Evolutionary conservation across 2,888 invertebrate genomes (phyloP).

Genomic region (Phorcus lineatus): DNA sequence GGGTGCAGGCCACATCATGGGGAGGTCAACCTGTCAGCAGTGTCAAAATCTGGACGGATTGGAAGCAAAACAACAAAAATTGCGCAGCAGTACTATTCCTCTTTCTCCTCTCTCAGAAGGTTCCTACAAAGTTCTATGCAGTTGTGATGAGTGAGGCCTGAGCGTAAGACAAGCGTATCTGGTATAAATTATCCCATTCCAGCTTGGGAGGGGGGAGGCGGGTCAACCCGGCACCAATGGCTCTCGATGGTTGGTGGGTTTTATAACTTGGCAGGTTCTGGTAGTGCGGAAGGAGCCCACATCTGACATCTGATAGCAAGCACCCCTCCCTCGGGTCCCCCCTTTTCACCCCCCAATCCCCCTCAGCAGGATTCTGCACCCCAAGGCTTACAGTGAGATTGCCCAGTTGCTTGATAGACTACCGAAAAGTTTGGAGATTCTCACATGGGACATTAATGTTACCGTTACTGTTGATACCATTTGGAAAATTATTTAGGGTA

Average conservation of each 20-base stretch:
- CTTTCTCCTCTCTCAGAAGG: not conserved
- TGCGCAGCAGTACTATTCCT: slow-evolving; percentile 1
- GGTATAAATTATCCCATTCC: slow-evolving; percentile 22
- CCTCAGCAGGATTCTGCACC: not conserved
- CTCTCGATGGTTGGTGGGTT: slow-evolving; percentile 37
- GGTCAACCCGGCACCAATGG: slow-evolving; percentile 25
- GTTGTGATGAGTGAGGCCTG: not conserved
- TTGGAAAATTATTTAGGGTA: not conserved
- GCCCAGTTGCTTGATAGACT: not conserved
- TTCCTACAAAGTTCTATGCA: slow-evolving; percentile 5
- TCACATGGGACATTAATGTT: not conserved
- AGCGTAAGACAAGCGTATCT: slow-evolving; percentile 21
- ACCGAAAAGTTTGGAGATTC: not conserved
- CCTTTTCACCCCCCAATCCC: not conserved
- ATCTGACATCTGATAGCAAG: not conserved
- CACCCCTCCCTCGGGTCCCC: not conserved
- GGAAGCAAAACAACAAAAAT: slow-evolving; percentile 9
- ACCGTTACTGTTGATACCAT: not conserved
- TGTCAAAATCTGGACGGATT: slow-evolving; percentile 27
- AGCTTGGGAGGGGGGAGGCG: slow-evolving; percentile 20
- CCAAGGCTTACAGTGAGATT: too few species aligned
- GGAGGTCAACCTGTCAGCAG: slow-evolving; percentile 15
- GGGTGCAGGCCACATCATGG: slow-evolving; percentile 46
- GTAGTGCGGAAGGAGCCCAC: not conserved
- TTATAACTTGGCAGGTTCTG: slow-evolving; percentile 21